phyloP scores from a whole-genome alignment of 1,140 invertebrate species.

The Trichonephila clavipes region DNA sequence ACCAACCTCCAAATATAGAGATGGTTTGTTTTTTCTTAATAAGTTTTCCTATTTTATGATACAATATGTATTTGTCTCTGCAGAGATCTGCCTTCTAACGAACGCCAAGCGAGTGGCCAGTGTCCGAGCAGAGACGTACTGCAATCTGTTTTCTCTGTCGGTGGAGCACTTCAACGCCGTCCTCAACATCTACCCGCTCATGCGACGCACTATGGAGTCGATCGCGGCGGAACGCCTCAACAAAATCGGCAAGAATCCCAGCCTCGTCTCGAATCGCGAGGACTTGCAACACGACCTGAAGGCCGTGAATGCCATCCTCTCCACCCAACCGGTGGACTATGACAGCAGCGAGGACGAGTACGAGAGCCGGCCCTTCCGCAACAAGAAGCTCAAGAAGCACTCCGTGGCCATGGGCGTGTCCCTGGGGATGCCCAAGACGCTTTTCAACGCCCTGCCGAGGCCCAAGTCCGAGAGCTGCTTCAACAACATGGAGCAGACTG shows the following conservation, averaged over 20 bases:
- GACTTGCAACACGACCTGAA: conserved; percentile 77
- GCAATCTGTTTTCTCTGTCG: conserved; percentile 98
- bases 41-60: no score
- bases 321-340: conserved; percentile 72
- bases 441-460: conserved; percentile 69
- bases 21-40: no score
- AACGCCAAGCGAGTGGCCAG: conserved; percentile 91
- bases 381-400: conserved; percentile 74
- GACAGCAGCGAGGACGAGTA: conserved; percentile 69
- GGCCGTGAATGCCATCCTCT: conserved; percentile 77
- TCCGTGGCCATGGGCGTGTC: conserved; percentile 72
- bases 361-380: conserved; percentile 32
- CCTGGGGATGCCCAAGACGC: conserved; percentile 73
- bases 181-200: conserved; percentile 97
- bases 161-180: conserved; percentile 97
- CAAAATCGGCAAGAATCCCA: conserved; percentile 99
- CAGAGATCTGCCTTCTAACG: conserved; percentile 83
- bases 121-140: conserved; percentile 98
- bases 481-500: conserved; percentile 70
- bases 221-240: conserved; percentile 98
- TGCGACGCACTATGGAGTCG: conserved; percentile 98
- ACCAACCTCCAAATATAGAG: no score
- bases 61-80: conserved; percentile 35
- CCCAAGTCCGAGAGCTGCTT: conserved; percentile 78
- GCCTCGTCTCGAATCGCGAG: conserved; percentile 94